Evolutionary conservation across 1,140 invertebrate genomes (phyloP), one percentile per base, ranked within the genome.

Genomic region (Archivesica marissinica): DNA sequence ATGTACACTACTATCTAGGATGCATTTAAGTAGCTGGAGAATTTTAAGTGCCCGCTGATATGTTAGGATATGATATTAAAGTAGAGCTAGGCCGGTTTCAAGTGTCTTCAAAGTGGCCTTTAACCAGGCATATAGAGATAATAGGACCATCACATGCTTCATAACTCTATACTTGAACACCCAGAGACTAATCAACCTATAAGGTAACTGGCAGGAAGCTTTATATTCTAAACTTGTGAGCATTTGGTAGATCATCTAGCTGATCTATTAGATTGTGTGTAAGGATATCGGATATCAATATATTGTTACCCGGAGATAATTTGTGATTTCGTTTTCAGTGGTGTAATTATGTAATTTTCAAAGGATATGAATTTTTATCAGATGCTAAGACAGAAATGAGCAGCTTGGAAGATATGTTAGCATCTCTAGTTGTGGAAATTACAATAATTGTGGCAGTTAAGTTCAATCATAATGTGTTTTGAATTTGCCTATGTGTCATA

Each of bases 11-110:
- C 66, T 66, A 56, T 81, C 79, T 81, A 81, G 79, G 79, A 81
- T 70, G 50, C 68, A 72, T 72, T 81, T 39, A 81, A 81, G 79
- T 81, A 72, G 79, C 44, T 9, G 66, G 64, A 81, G 79, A 81
- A 81, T 81, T 81, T 81, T 38, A 68, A 81, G 79, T 81, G 79
- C 50, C n/a, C 30, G 15, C 79, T 81, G 79, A 81, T 81, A 81
- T 72, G 66, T 70, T 56, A 41, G 64, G 79, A 81, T 81, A 81
- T 28, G 61, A 81, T 81, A 81, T 81, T 70, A 68, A 70, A 72
- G 79, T 72, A 35, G 44, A 81, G 61, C 74, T 66, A 68, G 79
- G 66, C 64, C 64, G 3, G 20, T 38, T 59, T 81, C 30, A 81
- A 81, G 79, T 70, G 50, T 38, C 44, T 54, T 66, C 41, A 56